phyloP scores from a whole-genome alignment of 2,888 invertebrate species.

The Eupithecia insigniata region DNA sequence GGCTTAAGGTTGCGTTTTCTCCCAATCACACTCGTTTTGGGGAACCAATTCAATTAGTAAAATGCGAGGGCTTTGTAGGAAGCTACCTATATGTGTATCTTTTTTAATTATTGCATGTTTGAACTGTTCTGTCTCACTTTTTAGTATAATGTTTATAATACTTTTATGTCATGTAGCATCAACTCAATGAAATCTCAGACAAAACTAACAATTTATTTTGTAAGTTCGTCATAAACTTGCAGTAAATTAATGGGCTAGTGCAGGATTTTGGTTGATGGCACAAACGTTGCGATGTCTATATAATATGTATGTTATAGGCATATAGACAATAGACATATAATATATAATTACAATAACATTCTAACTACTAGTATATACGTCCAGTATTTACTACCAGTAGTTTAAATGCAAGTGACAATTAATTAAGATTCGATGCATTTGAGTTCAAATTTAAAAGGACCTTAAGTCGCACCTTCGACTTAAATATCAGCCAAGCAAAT shows the following conservation, averaged over 20 bases:
- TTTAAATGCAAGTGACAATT: neutral
- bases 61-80: neutral
- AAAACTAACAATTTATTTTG: too few species aligned
- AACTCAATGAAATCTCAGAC: too few species aligned
- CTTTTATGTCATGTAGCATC: neutral
- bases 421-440: neutral
- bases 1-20: conserved; percentile 70
- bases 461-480: neutral
- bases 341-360: too few species aligned
- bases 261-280: too few species aligned
- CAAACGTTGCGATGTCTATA: too few species aligned
- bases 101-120: neutral
- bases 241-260: too few species aligned
- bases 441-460: neutral
- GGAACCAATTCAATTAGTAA: conserved; percentile 31
- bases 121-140: neutral
- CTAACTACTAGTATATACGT: too few species aligned
- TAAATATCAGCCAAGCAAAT: neutral
- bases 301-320: too few species aligned
- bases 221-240: too few species aligned
- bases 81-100: neutral
- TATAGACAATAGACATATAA: too few species aligned
- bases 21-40: conserved; percentile 49
- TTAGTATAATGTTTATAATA: neutral
- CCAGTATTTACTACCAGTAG: neutral